These are phyloP conservation scores for Clivina fossor DNA, from an alignment of 2,888 invertebrate species.

Conservation along the genomic window DNA sequence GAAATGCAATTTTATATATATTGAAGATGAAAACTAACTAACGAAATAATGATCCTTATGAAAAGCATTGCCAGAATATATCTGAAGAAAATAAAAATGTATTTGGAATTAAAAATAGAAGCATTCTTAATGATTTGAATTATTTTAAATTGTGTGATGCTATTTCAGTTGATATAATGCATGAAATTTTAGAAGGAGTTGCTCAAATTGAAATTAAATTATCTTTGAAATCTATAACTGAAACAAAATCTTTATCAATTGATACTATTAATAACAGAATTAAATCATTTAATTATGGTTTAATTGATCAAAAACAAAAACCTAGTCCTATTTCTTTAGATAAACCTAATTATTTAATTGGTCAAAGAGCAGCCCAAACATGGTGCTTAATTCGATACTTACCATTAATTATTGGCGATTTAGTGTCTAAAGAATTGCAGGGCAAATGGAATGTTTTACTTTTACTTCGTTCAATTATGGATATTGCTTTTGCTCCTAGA, in stretches of 20 bases:
- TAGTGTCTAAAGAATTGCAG: background rate
- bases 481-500: constrained; percentile 7
- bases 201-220: constrained; percentile 33
- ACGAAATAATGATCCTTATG: no score
- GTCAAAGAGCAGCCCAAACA: constrained; percentile 33
- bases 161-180: constrained; percentile 37
- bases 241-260: constrained; percentile 6
- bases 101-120: constrained; percentile 21
- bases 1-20: constrained; percentile 12
- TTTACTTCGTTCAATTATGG: background rate
- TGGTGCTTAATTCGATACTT: constrained; percentile 29
- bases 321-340: constrained; percentile 11
- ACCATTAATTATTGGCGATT: constrained; percentile 13
- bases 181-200: constrained; percentile 37
- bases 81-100: no score
- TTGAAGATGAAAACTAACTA: constrained; percentile 20
- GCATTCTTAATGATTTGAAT: constrained; percentile 31
- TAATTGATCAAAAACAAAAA: constrained; percentile 13
- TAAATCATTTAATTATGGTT: constrained; percentile 22
- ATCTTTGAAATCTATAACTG: constrained; percentile 25
- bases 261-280: constrained; percentile 23
- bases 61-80: no score
- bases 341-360: constrained; percentile 21
- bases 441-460: constrained; percentile 1
- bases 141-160: constrained; percentile 35